A percentile compares a stretch with the other conserved stretches of the same genome.
Evolutionary conservation across 2,797 vertebrate species (phyloP).

Genomic region (Myiotriccus ornatus): DNA sequence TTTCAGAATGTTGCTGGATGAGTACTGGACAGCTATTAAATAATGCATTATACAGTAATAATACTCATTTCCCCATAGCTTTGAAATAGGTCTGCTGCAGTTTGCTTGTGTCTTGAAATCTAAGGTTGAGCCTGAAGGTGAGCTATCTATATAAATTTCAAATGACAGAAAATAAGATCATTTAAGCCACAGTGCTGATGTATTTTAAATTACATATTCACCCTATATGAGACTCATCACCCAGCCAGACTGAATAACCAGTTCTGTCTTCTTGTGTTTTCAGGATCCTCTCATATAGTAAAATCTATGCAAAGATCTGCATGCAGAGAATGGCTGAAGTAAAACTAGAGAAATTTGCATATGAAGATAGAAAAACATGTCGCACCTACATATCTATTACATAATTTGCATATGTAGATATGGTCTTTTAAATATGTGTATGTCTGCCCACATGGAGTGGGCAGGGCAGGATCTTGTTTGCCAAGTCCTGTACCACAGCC

Average conservation of each 20-base stretch:
- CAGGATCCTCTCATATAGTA: not conserved
- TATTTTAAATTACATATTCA: not conserved
- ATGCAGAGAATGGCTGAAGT: not conserved
- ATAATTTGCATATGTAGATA: not conserved
- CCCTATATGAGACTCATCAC: not conserved
- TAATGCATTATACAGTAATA: not conserved
- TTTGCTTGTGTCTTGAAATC: not conserved
- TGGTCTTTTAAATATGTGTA: not conserved
- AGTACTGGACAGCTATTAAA: slow-evolving; percentile 7
- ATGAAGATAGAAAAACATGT: not conserved
- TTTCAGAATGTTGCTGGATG: not conserved
- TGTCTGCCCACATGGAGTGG: no score
- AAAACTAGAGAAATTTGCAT: not conserved
- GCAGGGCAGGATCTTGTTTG: not conserved
- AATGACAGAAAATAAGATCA: not conserved
- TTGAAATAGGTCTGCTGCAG: not conserved
- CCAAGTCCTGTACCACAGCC: not conserved
- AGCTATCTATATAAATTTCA: not conserved
- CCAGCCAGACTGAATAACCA: not conserved
- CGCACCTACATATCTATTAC: not conserved
- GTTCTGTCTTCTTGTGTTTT: not conserved
- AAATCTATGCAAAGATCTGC: not conserved
- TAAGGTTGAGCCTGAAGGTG: not conserved
- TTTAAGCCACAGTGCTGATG: not conserved
- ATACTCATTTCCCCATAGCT: not conserved